Conservation (phyloP, 2,888 invertebrate species). For the Seira musarum region DNA sequence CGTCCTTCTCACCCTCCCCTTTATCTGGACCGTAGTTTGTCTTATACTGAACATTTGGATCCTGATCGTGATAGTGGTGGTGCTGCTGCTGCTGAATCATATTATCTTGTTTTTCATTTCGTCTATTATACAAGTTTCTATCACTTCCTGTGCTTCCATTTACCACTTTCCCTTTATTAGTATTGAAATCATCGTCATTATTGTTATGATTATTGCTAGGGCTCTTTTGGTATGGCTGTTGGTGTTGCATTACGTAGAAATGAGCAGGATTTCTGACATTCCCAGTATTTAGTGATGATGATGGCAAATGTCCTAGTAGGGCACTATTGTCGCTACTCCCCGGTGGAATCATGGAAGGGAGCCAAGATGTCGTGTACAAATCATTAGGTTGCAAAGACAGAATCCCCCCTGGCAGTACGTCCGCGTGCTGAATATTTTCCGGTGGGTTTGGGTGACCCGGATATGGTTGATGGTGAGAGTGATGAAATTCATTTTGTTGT, state of each 20-base stretch:
- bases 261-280: slow-evolving; percentile 1
- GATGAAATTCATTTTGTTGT: not conserved
- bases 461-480: slow-evolving; percentile 22
- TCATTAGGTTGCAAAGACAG: slow-evolving; percentile 33
- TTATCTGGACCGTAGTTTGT: slow-evolving; percentile 1
- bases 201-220: not conserved
- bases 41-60: not conserved
- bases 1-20: slow-evolving; percentile 34
- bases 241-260: not conserved
- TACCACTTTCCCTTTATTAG: slow-evolving; percentile 2
- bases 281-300: slow-evolving; percentile 24
- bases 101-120: not conserved
- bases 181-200: not conserved
- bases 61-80: not conserved
- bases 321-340: slow-evolving; percentile 15
- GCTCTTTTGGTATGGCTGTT: not conserved
- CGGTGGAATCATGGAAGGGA: slow-evolving; percentile 56
- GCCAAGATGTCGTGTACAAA: slow-evolving; percentile 54
- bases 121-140: not conserved
- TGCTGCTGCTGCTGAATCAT: not conserved
- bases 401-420: not conserved
- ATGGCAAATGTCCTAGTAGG: slow-evolving; percentile 19
- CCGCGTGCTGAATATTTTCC: slow-evolving; percentile 5
- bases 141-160: not conserved
- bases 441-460: slow-evolving; percentile 31